Base-by-base conservation (phyloP, 2,797 vertebrate genomes). In the Liparis tanakae region DNA sequence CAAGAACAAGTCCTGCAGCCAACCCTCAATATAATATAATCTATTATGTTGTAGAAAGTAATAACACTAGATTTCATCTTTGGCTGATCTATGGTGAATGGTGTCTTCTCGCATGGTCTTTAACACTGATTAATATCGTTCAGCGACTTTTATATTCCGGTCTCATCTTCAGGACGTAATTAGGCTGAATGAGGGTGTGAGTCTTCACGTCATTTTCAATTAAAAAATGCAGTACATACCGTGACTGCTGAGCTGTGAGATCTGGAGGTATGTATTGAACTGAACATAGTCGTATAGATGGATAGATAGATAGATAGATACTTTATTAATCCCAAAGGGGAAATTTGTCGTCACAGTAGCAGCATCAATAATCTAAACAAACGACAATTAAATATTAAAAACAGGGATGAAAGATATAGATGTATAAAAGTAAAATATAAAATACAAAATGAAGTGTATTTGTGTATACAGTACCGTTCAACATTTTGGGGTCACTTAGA, bases 241-340 rank as follows among this genome's bases (percentile, higher is more conserved):
- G 0, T 12, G 14, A 56, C 61, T 72, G 33, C 65, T 55, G 39
- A 64, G 20, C n/a, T 37, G 4, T 36, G 7, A 41, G 57, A 76
- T 69, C 37, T 55, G 20, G 39, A 74, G 62, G 59, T 78, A 78
- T 66, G 72, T 79, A 37, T 30, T 55, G 58, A 61, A 81, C 60
- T 70, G 20, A 43, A 43, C 25, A 8, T 25, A 30, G 48, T 25
- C 33, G 59, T 44, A n/a, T n/a, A n/a, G n/a, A n/a, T n/a, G n/a
- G n/a, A n/a, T n/a, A n/a, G n/a, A n/a, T n/a, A n/a, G n/a, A n/a
- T n/a, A n/a, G n/a, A n/a, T n/a, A n/a, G n/a, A n/a, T n/a, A n/a
- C n/a, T n/a, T n/a, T n/a, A n/a, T n/a, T n/a, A n/a, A n/a, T n/a
- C n/a, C n/a, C n/a, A n/a, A n/a, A n/a, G n/a, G n/a, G n/a, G n/a